Evolutionary conservation across 2,113 vertebrate genomes (phyloP), one percentile per base, ranked within the genome.

Genomic region (Maccullochella peelii): DNA sequence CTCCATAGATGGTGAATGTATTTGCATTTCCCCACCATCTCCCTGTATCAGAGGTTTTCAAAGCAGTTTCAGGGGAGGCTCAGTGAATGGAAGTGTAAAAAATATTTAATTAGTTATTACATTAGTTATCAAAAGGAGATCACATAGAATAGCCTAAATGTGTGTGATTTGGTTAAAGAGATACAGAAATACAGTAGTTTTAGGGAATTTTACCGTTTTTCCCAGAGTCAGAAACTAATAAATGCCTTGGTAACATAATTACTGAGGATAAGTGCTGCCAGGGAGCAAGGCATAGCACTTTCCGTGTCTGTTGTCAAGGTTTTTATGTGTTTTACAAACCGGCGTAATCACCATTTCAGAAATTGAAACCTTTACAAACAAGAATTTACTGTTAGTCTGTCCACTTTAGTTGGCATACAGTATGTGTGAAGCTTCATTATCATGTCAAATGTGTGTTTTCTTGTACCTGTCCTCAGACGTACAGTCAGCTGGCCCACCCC

Each of bases 401-500:
- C 33, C 33, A 33, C 33, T 33, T 33, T 33, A 33, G 33, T 33
- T 33, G 33, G 33, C 33, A 33, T 49, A 49, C 4, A 6, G 15
- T 49, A 49, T 18, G 40, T 73, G 23, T 0, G 12, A 54, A 58
- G 16, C 30, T 6, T 81, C 0, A 44, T 66, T 44, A 57, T 72
- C 40, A 73, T 75, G 23, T 49, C 25, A 49, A 10, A 44, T 66
- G 8, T 81, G 49, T 54, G 40, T 71, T 72, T 49, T 75, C 0
- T 40, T 94, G 44, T 86, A n/a, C 82, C 36, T 68, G 8, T 82
- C 52, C 78, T 58, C 92, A 99, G 98, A 98, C 98, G 0, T 99
- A 98, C 91, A 98, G 97, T 84, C 97, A 98, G 89, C 92, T 99
- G 61, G 97, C 98, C 4, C 97, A 98, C 69, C 97, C 98, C 0